These are phyloP conservation scores for Anguilla megastoma DNA, from an alignment of 2,797 vertebrate genomes.

Conservation along the genomic window DNA sequence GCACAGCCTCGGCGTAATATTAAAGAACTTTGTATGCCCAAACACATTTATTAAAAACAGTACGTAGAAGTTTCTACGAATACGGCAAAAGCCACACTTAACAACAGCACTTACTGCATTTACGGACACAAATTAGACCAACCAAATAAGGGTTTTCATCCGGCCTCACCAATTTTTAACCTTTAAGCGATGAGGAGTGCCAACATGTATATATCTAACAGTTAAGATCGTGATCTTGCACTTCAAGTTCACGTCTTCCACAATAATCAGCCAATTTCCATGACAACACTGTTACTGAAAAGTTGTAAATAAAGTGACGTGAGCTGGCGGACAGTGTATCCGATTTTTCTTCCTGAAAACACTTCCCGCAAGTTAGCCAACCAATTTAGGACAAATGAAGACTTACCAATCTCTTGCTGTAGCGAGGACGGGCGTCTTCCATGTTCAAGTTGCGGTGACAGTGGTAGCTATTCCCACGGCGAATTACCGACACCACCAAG, in stretches of 20 bases:
- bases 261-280: conserved; percentile 29
- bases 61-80: too few species aligned
- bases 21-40: not conserved
- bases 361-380: conserved; percentile 38
- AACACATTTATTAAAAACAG: not conserved
- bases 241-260: conserved; percentile 53
- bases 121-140: not conserved
- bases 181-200: not conserved
- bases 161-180: not conserved
- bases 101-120: not conserved
- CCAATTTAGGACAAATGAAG: conserved; percentile 4
- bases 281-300: conserved; percentile 20
- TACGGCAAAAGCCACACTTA: not conserved
- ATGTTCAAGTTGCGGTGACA: conserved; percentile 57
- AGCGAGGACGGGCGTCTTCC: conserved; percentile 86
- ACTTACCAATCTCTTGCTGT: conserved; percentile 97
- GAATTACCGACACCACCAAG: not conserved
- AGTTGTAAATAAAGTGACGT: not conserved
- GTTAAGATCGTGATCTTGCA: conserved; percentile 55
- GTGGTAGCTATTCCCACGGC: not conserved
- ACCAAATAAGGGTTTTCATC: not conserved
- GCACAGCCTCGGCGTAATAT: not conserved
- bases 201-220: not conserved
- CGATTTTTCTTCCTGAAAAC: not conserved
- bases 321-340: not conserved